Evolutionary conservation across 2,113 vertebrate genomes (phyloP).

Genomic region (Periophthalmus modestus): DNA sequence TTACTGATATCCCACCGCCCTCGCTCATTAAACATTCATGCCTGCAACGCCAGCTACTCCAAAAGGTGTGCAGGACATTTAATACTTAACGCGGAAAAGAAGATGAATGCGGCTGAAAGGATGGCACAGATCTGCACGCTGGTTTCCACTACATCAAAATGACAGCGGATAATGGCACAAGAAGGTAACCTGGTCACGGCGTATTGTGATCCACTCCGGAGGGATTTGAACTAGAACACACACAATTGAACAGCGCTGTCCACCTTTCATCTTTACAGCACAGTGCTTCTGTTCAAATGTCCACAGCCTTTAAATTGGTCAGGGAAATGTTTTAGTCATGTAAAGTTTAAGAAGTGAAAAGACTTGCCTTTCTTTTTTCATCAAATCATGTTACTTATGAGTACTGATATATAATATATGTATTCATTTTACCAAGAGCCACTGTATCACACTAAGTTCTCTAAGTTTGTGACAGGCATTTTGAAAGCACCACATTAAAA

Average conservation of each 20-base stretch:
- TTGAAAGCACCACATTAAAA: too few relatives aligned
- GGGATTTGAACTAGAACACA: background rate
- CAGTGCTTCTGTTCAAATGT: background rate
- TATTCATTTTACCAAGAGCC: too few relatives aligned
- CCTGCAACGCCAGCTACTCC: slow-evolving; percentile 19
- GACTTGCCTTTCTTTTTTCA: background rate
- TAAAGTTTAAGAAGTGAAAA: background rate
- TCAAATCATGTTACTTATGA: background rate
- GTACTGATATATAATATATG: too few relatives aligned
- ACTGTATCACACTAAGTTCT: too few relatives aligned
- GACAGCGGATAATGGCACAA: slow-evolving; percentile 1
- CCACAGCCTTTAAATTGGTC: background rate
- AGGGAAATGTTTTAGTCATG: background rate
- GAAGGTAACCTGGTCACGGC: background rate
- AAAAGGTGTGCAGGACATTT: slow-evolving; percentile 36
- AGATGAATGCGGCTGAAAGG: slow-evolving; percentile 24
- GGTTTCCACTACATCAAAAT: slow-evolving; percentile 21
- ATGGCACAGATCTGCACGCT: slow-evolving; percentile 10
- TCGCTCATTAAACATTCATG: slow-evolving; percentile 69
- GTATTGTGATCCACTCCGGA: slow-evolving; percentile 1
- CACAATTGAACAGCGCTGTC: background rate
- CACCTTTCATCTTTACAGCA: background rate
- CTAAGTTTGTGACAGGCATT: too few relatives aligned
- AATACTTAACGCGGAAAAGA: slow-evolving; percentile 18
- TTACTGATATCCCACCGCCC: slow-evolving; percentile 58